A percentile compares a stretch with the other conserved stretches of the same genome.
Evolutionary conservation across 2,797 vertebrate species (phyloP).

Genomic region (Tarsius wallacei): DNA sequence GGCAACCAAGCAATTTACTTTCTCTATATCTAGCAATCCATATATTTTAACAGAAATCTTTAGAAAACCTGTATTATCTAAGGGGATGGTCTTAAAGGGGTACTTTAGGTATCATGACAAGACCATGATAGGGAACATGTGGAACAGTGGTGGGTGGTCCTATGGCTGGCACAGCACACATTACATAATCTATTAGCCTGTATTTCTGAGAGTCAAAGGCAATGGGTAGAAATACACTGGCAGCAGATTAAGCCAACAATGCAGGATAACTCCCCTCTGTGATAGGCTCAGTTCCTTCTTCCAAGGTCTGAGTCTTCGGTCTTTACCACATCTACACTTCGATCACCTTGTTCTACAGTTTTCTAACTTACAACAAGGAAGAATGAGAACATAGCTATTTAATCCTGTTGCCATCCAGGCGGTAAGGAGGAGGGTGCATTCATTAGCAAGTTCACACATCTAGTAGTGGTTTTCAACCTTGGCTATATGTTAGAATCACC

Average conservation of each 20-base stretch:
- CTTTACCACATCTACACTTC: not conserved
- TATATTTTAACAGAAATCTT: constrained; percentile 43
- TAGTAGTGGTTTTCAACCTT: not conserved
- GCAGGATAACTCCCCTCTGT: not conserved
- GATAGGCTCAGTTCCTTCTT: not conserved
- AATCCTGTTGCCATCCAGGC: not conserved
- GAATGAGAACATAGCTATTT: not conserved
- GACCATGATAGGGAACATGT: not conserved
- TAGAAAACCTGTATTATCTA: constrained; percentile 49
- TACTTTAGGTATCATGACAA: not conserved
- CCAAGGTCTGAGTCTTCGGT: not conserved
- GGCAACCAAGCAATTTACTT: not conserved
- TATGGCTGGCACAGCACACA: not conserved
- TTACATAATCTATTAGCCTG: constrained; percentile 7
- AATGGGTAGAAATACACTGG: not conserved
- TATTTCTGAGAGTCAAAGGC: constrained; percentile 3
- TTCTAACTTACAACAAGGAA: not conserved
- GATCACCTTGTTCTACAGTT: not conserved
- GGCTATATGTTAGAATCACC: not conserved
- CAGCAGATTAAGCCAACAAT: not conserved
- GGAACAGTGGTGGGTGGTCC: not conserved
- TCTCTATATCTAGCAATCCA: not conserved
- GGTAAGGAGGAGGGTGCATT: not conserved
- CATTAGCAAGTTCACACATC: not conserved
- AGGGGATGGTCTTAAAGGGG: not conserved